phyloP scores from a whole-genome alignment of 1,140 invertebrate genomes.

The Camponotus vicinus region DNA sequence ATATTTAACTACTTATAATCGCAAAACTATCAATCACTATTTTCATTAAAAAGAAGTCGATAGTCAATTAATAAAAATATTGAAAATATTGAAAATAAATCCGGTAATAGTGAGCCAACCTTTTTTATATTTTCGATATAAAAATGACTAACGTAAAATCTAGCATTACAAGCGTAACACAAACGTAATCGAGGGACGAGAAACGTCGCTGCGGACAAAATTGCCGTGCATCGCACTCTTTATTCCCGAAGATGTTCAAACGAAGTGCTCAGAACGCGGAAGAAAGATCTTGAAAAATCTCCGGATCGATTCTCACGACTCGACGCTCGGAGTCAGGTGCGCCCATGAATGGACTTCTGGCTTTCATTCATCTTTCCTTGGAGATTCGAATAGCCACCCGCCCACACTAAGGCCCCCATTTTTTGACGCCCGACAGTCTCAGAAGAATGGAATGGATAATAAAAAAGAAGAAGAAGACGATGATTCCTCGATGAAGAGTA shows the following conservation, averaged over 20 bases:
- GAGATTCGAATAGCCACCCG: constrained; percentile 65
- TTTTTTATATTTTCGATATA: background rate
- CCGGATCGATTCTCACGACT: constrained; percentile 68
- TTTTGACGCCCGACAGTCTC: constrained; percentile 60
- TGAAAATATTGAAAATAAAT: background rate
- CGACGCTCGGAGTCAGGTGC: constrained; percentile 64
- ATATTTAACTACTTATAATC: too few relatives aligned
- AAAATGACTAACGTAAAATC: background rate
- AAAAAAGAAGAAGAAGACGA: constrained; percentile 48
- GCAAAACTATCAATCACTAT: too few relatives aligned
- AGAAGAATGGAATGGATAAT: constrained; percentile 31
- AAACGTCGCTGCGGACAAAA: constrained; percentile 29
- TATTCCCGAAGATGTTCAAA: background rate
- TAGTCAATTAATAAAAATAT: background rate
- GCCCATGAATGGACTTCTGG: constrained; percentile 60
- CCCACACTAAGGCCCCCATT: constrained; percentile 64
- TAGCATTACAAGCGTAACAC: background rate
- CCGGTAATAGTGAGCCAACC: too few relatives aligned
- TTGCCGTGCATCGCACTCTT: constrained; percentile 30
- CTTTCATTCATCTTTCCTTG: constrained; percentile 59
- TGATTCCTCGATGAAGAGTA: constrained; percentile 53
- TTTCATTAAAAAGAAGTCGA: too few relatives aligned
- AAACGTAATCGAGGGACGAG: constrained; percentile 9
- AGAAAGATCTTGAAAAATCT: constrained; percentile 62
- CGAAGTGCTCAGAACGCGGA: background rate